Conservation (phyloP, 2,888 invertebrate genomes). For the Patella pellucida region DNA sequence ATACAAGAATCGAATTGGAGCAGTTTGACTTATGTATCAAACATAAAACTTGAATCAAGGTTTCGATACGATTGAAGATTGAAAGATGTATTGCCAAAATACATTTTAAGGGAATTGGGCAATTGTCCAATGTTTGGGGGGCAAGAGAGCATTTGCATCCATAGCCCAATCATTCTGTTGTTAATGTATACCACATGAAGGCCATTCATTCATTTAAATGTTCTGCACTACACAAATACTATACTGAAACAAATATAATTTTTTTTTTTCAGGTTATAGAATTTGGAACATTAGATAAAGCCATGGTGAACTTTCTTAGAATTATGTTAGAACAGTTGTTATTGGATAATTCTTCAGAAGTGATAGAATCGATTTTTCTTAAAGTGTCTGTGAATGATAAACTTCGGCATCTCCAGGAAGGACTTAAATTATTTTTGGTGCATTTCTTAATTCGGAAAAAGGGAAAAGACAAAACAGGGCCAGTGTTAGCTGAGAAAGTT, state of each 20-base stretch:
- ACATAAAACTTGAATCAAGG: too few relatives aligned
- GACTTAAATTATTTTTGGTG: constrained; percentile 86
- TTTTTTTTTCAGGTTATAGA: constrained; percentile 80
- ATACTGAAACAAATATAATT: background rate
- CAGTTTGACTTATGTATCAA: too few relatives aligned
- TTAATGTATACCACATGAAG: too few relatives aligned
- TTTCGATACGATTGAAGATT: too few relatives aligned
- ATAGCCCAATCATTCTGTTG: too few relatives aligned
- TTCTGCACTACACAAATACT: too few relatives aligned
- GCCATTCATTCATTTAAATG: too few relatives aligned
- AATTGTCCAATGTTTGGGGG: too few relatives aligned
- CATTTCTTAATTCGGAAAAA: constrained; percentile 81
- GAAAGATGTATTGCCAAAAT: too few relatives aligned
- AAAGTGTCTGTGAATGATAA: constrained; percentile 82
- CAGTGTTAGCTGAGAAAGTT: constrained; percentile 41
- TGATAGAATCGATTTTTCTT: constrained; percentile 79
- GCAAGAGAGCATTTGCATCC: too few relatives aligned
- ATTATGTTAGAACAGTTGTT: constrained; percentile 84
- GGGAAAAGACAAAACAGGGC: constrained; percentile 23
- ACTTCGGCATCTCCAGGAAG: constrained; percentile 82
- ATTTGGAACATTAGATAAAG: constrained; percentile 87
- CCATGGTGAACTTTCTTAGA: constrained; percentile 83
- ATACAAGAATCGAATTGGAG: too few relatives aligned
- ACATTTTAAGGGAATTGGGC: too few relatives aligned
- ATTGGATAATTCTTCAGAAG: constrained; percentile 77